phyloP scores from a whole-genome alignment of 2,797 vertebrate species.

The Crocodylus rhombifer region DNA sequence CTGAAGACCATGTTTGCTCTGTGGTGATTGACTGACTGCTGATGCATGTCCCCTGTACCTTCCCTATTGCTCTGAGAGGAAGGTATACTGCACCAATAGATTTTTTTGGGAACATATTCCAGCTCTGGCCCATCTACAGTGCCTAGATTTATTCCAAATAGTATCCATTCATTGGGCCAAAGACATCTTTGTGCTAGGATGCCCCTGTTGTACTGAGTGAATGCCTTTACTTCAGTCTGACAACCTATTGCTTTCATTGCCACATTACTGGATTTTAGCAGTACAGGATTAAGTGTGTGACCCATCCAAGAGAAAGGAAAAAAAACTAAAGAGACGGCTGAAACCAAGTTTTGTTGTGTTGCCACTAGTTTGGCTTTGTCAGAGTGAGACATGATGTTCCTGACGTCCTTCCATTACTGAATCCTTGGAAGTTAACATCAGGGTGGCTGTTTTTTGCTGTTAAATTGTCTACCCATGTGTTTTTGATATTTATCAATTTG shows the following conservation, averaged over 20 bases:
- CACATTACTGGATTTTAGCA: neutral
- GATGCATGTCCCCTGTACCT: neutral
- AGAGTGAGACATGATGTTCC: neutral
- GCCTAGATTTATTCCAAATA: neutral
- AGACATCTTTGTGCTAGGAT: neutral
- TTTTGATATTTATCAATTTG: neutral
- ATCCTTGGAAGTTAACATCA: neutral
- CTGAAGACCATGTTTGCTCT: neutral
- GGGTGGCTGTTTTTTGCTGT: neutral
- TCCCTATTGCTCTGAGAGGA: neutral
- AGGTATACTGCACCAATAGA: neutral
- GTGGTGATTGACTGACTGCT: neutral
- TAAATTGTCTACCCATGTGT: neutral
- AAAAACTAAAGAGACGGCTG: neutral
- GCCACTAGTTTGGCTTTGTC: neutral
- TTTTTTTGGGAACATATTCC: neutral
- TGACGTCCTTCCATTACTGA: neutral
- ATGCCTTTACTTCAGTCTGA: neutral
- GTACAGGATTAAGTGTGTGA: neutral
- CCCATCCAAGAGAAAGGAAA: neutral
- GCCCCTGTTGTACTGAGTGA: neutral
- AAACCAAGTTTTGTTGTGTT: neutral
- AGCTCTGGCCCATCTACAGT: neutral
- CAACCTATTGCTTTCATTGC: neutral
- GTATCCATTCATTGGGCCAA: neutral